Base-by-base conservation (phyloP, 2,797 vertebrate species). In the Acropternis orthonyx region DNA sequence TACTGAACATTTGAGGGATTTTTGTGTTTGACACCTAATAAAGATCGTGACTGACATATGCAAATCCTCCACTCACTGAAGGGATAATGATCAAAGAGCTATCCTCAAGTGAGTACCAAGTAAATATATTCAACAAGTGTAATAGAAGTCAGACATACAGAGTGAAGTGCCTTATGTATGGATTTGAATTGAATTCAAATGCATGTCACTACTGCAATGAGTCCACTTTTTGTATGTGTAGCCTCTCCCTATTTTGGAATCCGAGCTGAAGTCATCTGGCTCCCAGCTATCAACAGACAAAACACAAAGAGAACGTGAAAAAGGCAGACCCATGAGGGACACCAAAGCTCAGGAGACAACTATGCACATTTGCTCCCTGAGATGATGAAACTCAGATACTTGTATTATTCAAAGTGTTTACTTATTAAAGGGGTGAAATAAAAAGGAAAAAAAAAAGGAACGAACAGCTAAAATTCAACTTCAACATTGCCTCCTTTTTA, bases 361-460 rank as follows among this genome's bases (percentile, higher is more conserved):
- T 92, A 36, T 36, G 95, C 80, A 79, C 69, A 90, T 96, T 95
- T 97, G 93, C 96, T 98, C 97, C 97, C 97, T 97, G 97, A 97
- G 97, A 96, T 97, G 90, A 95, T 48, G 66, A 88, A 95, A 96
- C 89, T 88, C 8, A 0, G 75, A 43, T 91, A 87, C 67, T 61
- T 91, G 52, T 84, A 43, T 82, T 67, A 59, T 37, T 85, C 84
- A 63, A 89, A 89, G 83, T 91, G 66, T 75, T 84, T 72, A 68
- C 79, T 65, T 49, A 24, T 91, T 44, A 14, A 75, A 76, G 12
- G 26, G 3, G 6, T 39, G 28, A 22, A 17, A 66, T 34, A 48
- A 66, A 46, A 63, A 63, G 21, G 12, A 34, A 41, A 3, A 71
- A 58, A n/a, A 65, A 43, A 56, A 83, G 62, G 30, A 78, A 41